Base-by-base conservation (phyloP, 2,113 vertebrate species). In the Boleophthalmus pectinirostris region DNA sequence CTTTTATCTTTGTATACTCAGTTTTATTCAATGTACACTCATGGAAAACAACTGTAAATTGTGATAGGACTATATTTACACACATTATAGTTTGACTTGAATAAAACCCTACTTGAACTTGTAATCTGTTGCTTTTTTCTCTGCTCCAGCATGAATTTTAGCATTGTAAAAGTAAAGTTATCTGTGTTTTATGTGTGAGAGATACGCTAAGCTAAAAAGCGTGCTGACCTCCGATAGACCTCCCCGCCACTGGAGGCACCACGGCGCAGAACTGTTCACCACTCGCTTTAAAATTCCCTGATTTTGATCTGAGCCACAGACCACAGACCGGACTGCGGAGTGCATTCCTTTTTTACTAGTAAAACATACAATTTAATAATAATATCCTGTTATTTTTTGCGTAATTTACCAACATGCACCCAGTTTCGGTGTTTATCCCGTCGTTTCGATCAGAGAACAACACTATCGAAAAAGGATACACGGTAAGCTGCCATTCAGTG, bases 361-460 rank as follows among this genome's bases (percentile, higher is more conserved):
- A 63, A 1, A 25, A 16, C 25, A 38, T 0, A 20, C 7, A 63
- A 63, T 67, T 13, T 20, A 46, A 69, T 38, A 57, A 25, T 38
- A 57, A 25, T 29, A 21, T 2, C 5, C 9, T 0, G 1, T 9
- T 54, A 66, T 58, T 21, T 24, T 0, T 53, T 11, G 1, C 20
- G 13, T 3, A 11, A 53, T 8, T 10, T 12, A 33, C 24, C 38
- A 78, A 67, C 23, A 95, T 95, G 94, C 91, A 92, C 79, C 82
- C 87, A 0, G 78, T 94, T 72, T 93, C 95, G 87, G 94, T 98
- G 78, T 96, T 89, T 80, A 96, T 98, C 46, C 97, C 97, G 61
- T 97, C 96, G 61, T 98, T 98, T 86, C 95, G 96, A 67, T 95
- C 94, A 23, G 97, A 98, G 84, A 96, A 96, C 90, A 96, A 90